Evolutionary conservation across 2,113 vertebrate genomes (phyloP).

Genomic region (Apteryx owenii): DNA sequence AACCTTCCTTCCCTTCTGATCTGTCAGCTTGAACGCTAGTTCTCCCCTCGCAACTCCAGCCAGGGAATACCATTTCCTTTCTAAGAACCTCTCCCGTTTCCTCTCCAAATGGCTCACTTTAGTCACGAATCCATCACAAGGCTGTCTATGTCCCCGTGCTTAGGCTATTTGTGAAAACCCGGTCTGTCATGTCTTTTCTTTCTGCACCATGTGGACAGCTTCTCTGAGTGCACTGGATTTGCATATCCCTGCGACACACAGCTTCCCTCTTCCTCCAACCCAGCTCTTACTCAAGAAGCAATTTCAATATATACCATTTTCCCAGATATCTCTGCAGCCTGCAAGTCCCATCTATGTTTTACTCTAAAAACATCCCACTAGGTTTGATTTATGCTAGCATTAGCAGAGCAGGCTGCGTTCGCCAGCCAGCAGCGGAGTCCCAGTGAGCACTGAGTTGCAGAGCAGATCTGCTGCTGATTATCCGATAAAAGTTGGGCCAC

Average conservation of each 20-base stretch:
- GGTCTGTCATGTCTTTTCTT: neutral
- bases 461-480: neutral
- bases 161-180: neutral
- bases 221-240: neutral
- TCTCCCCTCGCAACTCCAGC: neutral
- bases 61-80: neutral
- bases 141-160: neutral
- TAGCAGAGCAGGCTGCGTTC: neutral
- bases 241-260: neutral
- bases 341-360: neutral
- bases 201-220: neutral
- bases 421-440: neutral
- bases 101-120: neutral
- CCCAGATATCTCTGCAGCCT: neutral
- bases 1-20: neutral
- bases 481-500: neutral
- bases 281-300: neutral
- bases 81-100: neutral
- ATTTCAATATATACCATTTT: neutral
- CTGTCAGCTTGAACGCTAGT: neutral
- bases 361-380: neutral
- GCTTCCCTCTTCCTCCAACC: neutral
- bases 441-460: neutral
- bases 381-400: neutral
- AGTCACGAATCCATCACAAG: neutral